phyloP scores from a whole-genome alignment of 92 coral and sea anemone genomes.

The Meandrina meandrites region DNA sequence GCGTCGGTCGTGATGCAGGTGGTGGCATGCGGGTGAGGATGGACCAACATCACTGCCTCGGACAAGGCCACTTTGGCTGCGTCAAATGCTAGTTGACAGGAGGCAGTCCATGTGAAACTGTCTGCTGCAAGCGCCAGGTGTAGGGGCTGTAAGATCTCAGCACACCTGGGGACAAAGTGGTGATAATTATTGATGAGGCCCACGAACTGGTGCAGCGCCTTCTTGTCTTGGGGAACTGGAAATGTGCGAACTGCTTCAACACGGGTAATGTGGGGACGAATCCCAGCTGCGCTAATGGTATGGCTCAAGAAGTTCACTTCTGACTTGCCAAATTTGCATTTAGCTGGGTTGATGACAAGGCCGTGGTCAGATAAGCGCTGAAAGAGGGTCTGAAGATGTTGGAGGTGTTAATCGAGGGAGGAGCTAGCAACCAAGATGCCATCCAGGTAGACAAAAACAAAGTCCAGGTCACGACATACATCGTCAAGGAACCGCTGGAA shows the following conservation, averaged over 20 bases:
- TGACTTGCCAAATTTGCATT: slow-evolving; percentile 51
- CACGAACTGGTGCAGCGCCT: slow-evolving; percentile 19
- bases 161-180: neutral
- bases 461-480: slow-evolving; percentile 30
- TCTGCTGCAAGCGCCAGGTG: neutral
- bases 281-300: slow-evolving; percentile 43
- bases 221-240: slow-evolving; percentile 56
- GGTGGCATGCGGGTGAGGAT: slow-evolving; percentile 18
- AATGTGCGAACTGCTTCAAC: slow-evolving; percentile 51
- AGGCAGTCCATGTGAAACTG: slow-evolving; percentile 25
- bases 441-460: slow-evolving; percentile 25
- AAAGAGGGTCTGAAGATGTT: slow-evolving; percentile 45
- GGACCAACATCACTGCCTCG: slow-evolving; percentile 11
- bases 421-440: slow-evolving; percentile 34
- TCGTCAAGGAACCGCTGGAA: slow-evolving; percentile 58
- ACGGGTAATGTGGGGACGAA: slow-evolving; percentile 32
- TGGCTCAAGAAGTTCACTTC: slow-evolving; percentile 55
- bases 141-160: slow-evolving; percentile 9
- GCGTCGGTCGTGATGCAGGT: slow-evolving; percentile 45
- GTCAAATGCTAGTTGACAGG: slow-evolving; percentile 9
- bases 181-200: slow-evolving; percentile 3
- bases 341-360: slow-evolving; percentile 53
- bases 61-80: slow-evolving; percentile 4
- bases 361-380: slow-evolving; percentile 53
- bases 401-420: slow-evolving; percentile 35